Evolutionary conservation across 2,797 vertebrate species (phyloP).

Genomic region (Poecilia gillii): DNA sequence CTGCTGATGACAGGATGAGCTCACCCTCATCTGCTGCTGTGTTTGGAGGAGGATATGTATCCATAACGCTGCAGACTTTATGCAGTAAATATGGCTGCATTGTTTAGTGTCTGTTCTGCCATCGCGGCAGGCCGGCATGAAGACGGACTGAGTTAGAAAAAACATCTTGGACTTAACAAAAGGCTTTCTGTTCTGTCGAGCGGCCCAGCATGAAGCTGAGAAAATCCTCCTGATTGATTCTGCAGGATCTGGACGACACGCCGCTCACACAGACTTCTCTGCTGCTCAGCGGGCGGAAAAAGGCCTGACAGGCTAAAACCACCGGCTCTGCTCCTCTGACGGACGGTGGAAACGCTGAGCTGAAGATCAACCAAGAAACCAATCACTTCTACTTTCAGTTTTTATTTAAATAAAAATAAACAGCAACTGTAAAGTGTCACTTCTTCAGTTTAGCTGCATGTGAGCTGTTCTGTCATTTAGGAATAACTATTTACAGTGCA

Average conservation of each 20-base stretch:
- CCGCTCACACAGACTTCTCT: constrained; percentile 48
- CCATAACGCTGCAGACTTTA: constrained; percentile 56
- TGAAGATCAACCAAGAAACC: constrained; percentile 1
- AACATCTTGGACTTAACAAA: constrained; percentile 36
- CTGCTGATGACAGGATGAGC: constrained; percentile 69
- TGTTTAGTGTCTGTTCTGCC: constrained; percentile 23
- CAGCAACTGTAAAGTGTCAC: background rate
- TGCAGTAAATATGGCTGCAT: constrained; percentile 44
- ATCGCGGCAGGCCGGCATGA: constrained; percentile 39
- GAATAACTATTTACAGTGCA: constrained; percentile 74
- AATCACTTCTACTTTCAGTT: background rate
- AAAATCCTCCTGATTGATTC: constrained; percentile 68
- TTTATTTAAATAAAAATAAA: background rate
- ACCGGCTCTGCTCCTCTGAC: constrained; percentile 37
- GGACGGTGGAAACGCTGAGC: constrained; percentile 10
- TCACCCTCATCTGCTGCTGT: constrained; percentile 55
- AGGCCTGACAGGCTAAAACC: constrained; percentile 52
- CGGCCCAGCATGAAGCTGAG: constrained; percentile 47
- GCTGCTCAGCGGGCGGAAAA: constrained; percentile 57
- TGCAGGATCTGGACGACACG: constrained; percentile 53
- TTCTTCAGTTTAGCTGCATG: constrained; percentile 23
- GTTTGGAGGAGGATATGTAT: constrained; percentile 57
- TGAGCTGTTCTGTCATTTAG: constrained; percentile 68
- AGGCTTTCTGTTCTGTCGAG: constrained; percentile 51
- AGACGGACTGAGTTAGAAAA: constrained; percentile 37